Evolutionary conservation across 2,888 invertebrate species (phyloP), one percentile per base, ranked within the genome.

Genomic region (Notodonta dromedarius): DNA sequence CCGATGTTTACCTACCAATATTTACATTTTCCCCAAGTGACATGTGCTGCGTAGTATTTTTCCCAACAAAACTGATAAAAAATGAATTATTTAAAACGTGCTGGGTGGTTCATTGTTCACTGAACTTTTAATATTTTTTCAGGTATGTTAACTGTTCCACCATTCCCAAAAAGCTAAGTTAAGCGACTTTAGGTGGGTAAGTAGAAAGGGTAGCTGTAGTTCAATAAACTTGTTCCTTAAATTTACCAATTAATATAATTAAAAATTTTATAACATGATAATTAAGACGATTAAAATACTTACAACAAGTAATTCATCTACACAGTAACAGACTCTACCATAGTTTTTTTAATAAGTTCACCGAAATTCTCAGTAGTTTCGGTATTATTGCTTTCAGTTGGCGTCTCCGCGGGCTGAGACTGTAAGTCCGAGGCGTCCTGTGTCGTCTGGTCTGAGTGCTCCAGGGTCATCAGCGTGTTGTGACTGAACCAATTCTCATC

Each of bases 291-390:
- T 84, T 87, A 86, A 83, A 87, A 86, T 80, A 92, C 24, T 24
- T 24, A 24, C 87, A 90, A 91, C 88, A 89, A 87, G 82, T 84
- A 85, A 87, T 82, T 89, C 74, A 85, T 85, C 95, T 95, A 97
- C 93, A 97, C 97, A 79, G 96, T 96, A 79, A 97, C 97, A 78
- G 97, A 97, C 89, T 98, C 98, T 83, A 98, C 97, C 95, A 98
- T 97, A 69, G 97, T 97, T 90, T 98, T 97, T 89, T 98, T 98
- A 76, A 98, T 98, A 79, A 98, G 97, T 93, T 98, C 98, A 59
- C 98, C 98, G 83, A 98, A 97, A 87, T 98, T 98, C 80, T 97
- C 97, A 74, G 88, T 87, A 46, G 86, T 74, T 58, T 93, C 93
- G 24, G 80, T 66, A 52, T 74, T 74, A 67, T 80, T 84, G 79